These are phyloP conservation scores for Podabrus alpinus DNA, from an alignment of 2,888 invertebrate genomes.

Conservation along the genomic window DNA sequence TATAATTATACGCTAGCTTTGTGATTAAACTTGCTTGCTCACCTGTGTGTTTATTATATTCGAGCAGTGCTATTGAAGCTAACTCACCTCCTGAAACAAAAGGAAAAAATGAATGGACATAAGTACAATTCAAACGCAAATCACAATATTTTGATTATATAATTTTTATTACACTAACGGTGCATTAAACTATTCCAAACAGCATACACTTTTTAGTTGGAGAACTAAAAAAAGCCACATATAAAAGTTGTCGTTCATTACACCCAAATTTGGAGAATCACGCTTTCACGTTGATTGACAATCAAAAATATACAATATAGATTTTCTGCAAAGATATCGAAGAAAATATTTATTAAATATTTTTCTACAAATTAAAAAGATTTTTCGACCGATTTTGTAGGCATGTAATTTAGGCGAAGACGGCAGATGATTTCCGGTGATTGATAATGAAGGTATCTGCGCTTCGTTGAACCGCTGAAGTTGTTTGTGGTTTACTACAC, in stretches of 20 bases:
- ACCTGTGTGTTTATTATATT: conserved; percentile 39
- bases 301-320: neutral
- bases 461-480: conserved; percentile 29
- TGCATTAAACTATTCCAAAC: neutral
- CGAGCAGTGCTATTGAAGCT: conserved; percentile 23
- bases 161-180: neutral
- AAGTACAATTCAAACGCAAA: conserved; percentile 3
- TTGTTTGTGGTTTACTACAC: conserved; percentile 18
- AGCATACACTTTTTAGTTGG: neutral
- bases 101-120: conserved; percentile 29
- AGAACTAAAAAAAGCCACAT: neutral
- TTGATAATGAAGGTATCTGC: conserved; percentile 37
- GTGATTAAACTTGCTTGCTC: conserved; percentile 53
- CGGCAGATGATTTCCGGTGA: conserved; percentile 40
- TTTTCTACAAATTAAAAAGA: conserved; percentile 8
- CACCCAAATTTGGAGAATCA: neutral
- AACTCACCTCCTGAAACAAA: conserved; percentile 54
- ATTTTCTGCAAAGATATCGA: neutral
- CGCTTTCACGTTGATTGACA: neutral
- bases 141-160: conserved; percentile 3
- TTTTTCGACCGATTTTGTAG: conserved; percentile 12
- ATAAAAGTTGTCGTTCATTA: neutral
- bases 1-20: conserved; percentile 47
- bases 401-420: conserved; percentile 23
- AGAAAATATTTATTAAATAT: neutral